Evolutionary conservation across 92 coral and sea anemone species (phyloP).

Genomic region (Epizoanthus illoricatus): DNA sequence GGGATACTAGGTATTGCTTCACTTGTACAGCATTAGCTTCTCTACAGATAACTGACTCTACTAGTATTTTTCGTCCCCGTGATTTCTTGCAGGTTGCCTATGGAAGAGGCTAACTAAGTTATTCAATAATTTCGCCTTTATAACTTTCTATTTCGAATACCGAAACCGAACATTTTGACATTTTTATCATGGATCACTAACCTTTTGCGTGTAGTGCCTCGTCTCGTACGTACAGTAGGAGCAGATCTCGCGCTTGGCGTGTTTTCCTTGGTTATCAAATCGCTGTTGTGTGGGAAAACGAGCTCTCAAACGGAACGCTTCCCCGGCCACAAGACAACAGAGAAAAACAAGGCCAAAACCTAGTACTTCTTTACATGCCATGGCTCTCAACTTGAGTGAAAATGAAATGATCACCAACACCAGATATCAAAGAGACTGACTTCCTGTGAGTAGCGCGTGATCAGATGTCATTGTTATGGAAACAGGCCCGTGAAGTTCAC

Average conservation of each 20-base stretch:
- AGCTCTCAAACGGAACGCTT: conserved; percentile 78
- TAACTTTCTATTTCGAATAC: too few relatives aligned
- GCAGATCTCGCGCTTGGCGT: conserved; percentile 79
- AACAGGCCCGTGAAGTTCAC: not conserved
- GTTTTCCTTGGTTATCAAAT: conserved; percentile 43
- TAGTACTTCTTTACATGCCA: conserved; percentile 8
- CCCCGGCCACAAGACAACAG: conserved; percentile 33
- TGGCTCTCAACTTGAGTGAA: not conserved
- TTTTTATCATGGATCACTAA: conserved; percentile 39
- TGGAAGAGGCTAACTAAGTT: too few relatives aligned
- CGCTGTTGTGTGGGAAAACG: conserved; percentile 75
- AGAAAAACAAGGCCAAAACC: conserved; percentile 31
- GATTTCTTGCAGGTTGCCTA: too few relatives aligned
- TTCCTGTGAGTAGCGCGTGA: not conserved
- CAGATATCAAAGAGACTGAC: not conserved
- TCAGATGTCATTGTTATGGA: not conserved
- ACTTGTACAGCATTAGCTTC: too few relatives aligned
- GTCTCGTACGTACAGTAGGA: conserved; percentile 89
- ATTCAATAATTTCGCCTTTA: too few relatives aligned
- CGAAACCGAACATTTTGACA: not conserved
- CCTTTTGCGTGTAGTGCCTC: conserved; percentile 81
- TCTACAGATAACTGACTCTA: too few relatives aligned
- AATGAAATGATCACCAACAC: too few relatives aligned
- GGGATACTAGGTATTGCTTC: too few relatives aligned
- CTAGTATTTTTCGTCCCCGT: too few relatives aligned